phyloP scores from a whole-genome alignment of 35 echinoderm and acorn worm genomes.

The Apostichopus parvimensis region DNA sequence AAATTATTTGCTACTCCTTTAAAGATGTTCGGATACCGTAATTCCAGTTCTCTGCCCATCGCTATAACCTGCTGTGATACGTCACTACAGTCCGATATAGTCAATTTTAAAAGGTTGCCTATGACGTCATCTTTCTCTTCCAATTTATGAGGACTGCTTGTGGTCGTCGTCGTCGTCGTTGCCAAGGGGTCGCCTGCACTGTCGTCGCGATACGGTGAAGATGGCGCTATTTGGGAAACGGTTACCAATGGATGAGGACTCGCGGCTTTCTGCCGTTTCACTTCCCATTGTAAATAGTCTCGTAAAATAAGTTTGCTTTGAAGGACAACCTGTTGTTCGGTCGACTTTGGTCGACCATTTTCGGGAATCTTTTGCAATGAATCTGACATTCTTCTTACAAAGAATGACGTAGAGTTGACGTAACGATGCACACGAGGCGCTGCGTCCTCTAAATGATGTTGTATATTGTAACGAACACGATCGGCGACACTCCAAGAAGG shows the following conservation, averaged over 20 bases:
- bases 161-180: no score
- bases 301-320: slow-evolving; percentile 35
- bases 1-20: slow-evolving; percentile 45
- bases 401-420: not conserved
- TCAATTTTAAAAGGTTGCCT: slow-evolving; percentile 33
- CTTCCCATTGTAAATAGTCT: slow-evolving; percentile 27
- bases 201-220: not conserved
- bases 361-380: slow-evolving; percentile 33
- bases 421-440: not conserved
- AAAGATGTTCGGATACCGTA: slow-evolving; percentile 26
- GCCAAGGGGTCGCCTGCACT: not conserved
- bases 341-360: slow-evolving; percentile 22
- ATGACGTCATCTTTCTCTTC: slow-evolving; percentile 40
- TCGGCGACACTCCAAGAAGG: not conserved
- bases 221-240: slow-evolving; percentile 25
- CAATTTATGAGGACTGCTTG: not conserved
- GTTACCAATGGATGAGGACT: slow-evolving; percentile 19
- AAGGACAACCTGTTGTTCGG: slow-evolving; percentile 18
- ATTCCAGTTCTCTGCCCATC: slow-evolving; percentile 28
- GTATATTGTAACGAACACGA: slow-evolving; percentile 6
- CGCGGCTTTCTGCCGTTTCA: not conserved
- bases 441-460: not conserved
- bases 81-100: slow-evolving; percentile 2
- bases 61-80: slow-evolving; percentile 32
- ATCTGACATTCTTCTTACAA: not conserved